Conservation (phyloP, 2,113 vertebrate species). For the Phodopus roborovskii region DNA sequence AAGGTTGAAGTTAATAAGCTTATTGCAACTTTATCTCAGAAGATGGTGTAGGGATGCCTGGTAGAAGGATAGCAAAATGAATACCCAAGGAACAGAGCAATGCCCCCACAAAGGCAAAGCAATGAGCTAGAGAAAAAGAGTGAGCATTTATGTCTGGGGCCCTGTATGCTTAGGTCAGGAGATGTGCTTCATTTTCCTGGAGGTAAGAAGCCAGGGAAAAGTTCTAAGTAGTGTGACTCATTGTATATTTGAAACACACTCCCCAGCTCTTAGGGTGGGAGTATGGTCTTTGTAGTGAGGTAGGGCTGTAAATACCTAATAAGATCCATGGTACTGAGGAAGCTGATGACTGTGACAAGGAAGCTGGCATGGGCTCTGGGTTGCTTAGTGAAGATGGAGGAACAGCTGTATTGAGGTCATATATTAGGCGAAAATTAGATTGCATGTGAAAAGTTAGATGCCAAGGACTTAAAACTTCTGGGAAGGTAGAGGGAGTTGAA, state of each 20-base stretch:
- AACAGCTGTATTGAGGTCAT: not conserved
- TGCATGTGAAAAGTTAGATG: not conserved
- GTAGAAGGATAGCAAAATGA: not conserved
- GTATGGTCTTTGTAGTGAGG: not conserved
- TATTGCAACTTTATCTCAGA: constrained; percentile 22
- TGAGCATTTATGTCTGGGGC: not conserved
- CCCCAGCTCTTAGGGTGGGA: not conserved
- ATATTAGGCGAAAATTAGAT: not conserved
- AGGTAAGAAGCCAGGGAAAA: not conserved
- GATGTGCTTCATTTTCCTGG: not conserved
- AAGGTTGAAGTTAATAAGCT: not conserved
- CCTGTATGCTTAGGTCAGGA: not conserved
- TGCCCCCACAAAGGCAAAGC: no score
- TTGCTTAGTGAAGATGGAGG: not conserved
- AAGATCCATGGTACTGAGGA: not conserved
- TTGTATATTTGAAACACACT: not conserved
- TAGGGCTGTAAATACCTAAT: not conserved
- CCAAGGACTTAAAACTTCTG: not conserved
- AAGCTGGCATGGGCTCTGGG: no score
- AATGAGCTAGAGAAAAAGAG: not conserved
- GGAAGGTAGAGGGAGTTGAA: not conserved
- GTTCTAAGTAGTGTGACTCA: not conserved
- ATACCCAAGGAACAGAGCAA: not conserved
- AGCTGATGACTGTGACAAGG: not conserved
- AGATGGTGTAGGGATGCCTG: not conserved